Evolutionary conservation across 1,140 invertebrate species (phyloP).

Genomic region (Asbolus verrucosus): DNA sequence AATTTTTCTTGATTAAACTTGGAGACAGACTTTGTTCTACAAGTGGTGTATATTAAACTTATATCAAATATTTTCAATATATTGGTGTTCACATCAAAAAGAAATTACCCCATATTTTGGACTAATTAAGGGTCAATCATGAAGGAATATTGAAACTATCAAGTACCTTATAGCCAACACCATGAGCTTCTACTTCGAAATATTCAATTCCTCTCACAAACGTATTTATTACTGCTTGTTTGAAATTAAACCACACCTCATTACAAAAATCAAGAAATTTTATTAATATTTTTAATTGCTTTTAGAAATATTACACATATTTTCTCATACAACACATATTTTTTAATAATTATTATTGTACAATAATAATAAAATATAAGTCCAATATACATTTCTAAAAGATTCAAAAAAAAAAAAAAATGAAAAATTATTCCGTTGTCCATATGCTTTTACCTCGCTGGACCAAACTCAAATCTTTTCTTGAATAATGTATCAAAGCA

Average conservation of each 20-base stretch:
- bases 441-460: slow-evolving; percentile 58
- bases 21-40: too few relatives aligned
- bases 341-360: slow-evolving; percentile 17
- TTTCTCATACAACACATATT: slow-evolving; percentile 12
- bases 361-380: slow-evolving; percentile 27
- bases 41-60: too few relatives aligned
- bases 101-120: too few relatives aligned
- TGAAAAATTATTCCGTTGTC: slow-evolving; percentile 17
- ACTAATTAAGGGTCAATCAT: too few relatives aligned
- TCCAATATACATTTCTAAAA: slow-evolving; percentile 14
- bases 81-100: too few relatives aligned
- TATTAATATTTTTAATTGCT: slow-evolving; percentile 25
- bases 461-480: slow-evolving; percentile 79
- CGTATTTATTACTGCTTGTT: slow-evolving; percentile 3
- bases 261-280: slow-evolving; percentile 10
- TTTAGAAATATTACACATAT: slow-evolving; percentile 29
- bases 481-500: slow-evolving; percentile 93
- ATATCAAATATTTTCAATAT: too few relatives aligned
- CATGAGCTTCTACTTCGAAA: slow-evolving; percentile 26
- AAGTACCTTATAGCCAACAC: slow-evolving; percentile 27
- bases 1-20: too few relatives aligned
- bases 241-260: slow-evolving; percentile 9
- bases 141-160: background rate
- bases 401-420: slow-evolving; percentile 21
- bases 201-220: slow-evolving; percentile 26